A percentile compares a stretch with the other conserved stretches of the same genome.
phyloP scores from a whole-genome alignment of 2,113 vertebrate genomes.

The Rana temporaria region DNA sequence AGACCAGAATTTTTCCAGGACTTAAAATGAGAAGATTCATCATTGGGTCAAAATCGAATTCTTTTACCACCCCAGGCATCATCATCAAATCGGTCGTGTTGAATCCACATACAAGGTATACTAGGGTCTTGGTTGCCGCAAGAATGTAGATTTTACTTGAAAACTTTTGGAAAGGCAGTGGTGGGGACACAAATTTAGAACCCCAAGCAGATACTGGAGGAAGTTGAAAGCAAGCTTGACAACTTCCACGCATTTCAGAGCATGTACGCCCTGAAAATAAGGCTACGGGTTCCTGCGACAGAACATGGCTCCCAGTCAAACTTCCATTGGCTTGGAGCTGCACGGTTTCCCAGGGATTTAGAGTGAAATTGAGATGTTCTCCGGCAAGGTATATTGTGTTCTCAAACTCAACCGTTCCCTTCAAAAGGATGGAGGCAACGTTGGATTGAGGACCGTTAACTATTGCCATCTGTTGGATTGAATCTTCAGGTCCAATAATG shows the following conservation, averaged over 20 bases:
- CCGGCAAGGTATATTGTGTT: background rate
- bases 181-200: slow-evolving; percentile 8
- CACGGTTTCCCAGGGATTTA: slow-evolving; percentile 21
- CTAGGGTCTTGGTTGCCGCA: background rate
- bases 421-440: background rate
- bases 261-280: slow-evolving; percentile 35
- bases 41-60: background rate
- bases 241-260: background rate
- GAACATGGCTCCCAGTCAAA: background rate
- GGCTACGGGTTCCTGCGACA: background rate
- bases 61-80: background rate
- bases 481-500: background rate
- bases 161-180: background rate
- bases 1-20: background rate
- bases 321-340: slow-evolving; percentile 10
- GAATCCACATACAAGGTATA: background rate
- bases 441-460: background rate
- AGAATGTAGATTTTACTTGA: background rate
- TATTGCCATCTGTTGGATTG: background rate
- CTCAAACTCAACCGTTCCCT: background rate
- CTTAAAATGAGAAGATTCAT: background rate
- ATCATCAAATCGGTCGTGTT: background rate
- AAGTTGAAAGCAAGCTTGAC: slow-evolving; percentile 14
- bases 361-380: background rate
- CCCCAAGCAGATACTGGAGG: slow-evolving; percentile 12